Percentiles rank a stretch among this genome's conserved stretches.
These are phyloP conservation scores for Acanthosepion lycidas DNA, from an alignment of 2,888 invertebrate genomes.

Conservation along the genomic window DNA sequence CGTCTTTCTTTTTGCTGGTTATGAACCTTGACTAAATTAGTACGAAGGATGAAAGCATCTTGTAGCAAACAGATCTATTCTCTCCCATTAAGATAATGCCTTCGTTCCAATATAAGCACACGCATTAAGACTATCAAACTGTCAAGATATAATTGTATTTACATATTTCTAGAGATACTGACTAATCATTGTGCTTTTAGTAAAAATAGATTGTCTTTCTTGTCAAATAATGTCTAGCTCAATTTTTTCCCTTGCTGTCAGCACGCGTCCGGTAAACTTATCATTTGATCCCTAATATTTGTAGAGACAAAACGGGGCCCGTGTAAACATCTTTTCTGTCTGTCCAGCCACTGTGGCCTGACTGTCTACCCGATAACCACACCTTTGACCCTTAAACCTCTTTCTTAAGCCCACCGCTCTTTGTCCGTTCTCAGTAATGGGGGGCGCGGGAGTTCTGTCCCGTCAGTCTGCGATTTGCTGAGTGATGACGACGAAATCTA, in stretches of 20 bases:
- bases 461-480: background rate
- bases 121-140: background rate
- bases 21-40: background rate
- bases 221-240: constrained; percentile 2
- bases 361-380: background rate
- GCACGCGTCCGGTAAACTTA: background rate
- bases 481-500: background rate
- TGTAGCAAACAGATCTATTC: background rate
- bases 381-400: background rate
- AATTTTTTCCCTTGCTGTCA: background rate
- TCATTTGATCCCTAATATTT: constrained; percentile 8
- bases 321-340: background rate
- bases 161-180: background rate
- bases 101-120: background rate
- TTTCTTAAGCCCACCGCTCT: background rate
- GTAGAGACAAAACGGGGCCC: background rate
- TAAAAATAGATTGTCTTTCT: background rate
- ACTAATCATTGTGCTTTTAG: constrained; percentile 15
- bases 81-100: background rate
- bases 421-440: too few species aligned
- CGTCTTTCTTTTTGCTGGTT: background rate
- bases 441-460: background rate
- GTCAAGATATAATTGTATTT: constrained; percentile 10
- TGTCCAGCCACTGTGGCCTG: background rate
- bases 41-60: background rate